A percentile compares a stretch with the other conserved stretches of the same genome.
phyloP scores from a whole-genome alignment of 2,888 invertebrate genomes.

The Melanostoma scalare region DNA sequence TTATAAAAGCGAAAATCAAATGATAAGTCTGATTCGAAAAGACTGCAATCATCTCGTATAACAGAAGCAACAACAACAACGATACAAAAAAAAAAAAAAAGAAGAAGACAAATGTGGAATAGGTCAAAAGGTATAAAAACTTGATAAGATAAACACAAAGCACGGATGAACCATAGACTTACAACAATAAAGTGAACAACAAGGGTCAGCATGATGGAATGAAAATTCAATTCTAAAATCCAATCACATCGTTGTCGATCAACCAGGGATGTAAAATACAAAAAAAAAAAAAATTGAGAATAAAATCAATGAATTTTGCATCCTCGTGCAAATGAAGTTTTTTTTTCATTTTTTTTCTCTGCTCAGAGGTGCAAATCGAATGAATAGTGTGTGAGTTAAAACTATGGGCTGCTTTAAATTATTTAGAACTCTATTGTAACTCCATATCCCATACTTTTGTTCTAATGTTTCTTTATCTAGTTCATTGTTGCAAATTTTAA shows the following conservation, averaged over 20 bases:
- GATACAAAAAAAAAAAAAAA: slow-evolving; percentile 4
- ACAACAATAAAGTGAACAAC: slow-evolving; percentile 24
- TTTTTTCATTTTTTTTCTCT: slow-evolving; percentile 7
- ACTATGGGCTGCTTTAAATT: background rate
- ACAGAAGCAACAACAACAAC: slow-evolving; percentile 18
- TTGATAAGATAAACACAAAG: slow-evolving; percentile 52
- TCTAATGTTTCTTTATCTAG: too few species aligned
- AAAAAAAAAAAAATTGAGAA: slow-evolving; percentile 5
- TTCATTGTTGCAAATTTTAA: too few species aligned
- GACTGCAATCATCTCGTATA: slow-evolving; percentile 4
- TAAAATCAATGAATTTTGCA: slow-evolving; percentile 50
- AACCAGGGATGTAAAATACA: background rate
- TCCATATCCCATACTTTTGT: too few species aligned
- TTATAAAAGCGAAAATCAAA: background rate
- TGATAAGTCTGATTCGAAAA: slow-evolving; percentile 15
- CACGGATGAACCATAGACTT: slow-evolving; percentile 13
- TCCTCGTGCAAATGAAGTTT: slow-evolving; percentile 38
- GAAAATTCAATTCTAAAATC: slow-evolving; percentile 61
- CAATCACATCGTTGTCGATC: slow-evolving; percentile 59
- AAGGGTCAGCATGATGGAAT: slow-evolving; percentile 21
- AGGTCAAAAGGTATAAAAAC: slow-evolving; percentile 48
- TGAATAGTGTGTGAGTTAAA: slow-evolving; percentile 9
- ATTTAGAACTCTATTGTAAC: background rate
- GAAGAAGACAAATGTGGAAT: slow-evolving; percentile 8
- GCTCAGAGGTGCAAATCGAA: background rate